Evolutionary conservation across 2,888 invertebrate species (phyloP).

Genomic region (Lycaena phlaeas): DNA sequence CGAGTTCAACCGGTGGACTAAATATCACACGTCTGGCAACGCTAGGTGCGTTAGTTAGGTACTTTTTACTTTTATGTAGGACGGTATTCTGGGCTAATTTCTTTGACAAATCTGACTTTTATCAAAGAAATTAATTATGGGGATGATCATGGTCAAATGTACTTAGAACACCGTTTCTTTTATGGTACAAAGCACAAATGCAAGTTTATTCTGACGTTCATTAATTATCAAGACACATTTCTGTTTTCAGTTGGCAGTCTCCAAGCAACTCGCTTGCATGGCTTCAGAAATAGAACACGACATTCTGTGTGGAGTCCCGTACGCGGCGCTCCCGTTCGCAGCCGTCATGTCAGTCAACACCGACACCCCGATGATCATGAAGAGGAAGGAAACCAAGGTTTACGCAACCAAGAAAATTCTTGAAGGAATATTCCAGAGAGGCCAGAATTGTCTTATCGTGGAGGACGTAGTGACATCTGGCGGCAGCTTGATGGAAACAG

Average conservation of each 20-base stretch:
- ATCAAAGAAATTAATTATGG: too few relatives aligned
- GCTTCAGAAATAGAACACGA: constrained; percentile 60
- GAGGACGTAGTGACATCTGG: constrained; percentile 97
- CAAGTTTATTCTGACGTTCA: too few relatives aligned
- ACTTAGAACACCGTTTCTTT: too few relatives aligned
- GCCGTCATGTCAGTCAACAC: constrained; percentile 84
- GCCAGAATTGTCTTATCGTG: constrained; percentile 86
- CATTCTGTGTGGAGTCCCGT: constrained; percentile 96
- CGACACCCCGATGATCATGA: constrained; percentile 87
- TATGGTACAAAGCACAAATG: too few relatives aligned
- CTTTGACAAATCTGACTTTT: too few relatives aligned
- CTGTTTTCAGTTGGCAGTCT: constrained; percentile 49
- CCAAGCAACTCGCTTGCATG: constrained; percentile 39
- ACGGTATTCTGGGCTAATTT: too few relatives aligned
- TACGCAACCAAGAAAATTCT: constrained; percentile 96
- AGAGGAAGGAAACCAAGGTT: constrained; percentile 92
- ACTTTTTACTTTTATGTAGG: too few relatives aligned
- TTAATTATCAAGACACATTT: too few relatives aligned
- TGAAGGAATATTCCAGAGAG: constrained; percentile 82
- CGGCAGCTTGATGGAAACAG: constrained; percentile 93
- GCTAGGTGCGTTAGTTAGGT: too few relatives aligned
- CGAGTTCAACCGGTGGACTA: too few relatives aligned
- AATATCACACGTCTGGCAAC: too few relatives aligned
- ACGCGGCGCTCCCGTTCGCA: constrained; percentile 95
- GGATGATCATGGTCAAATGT: too few relatives aligned